Evolutionary conservation across 2,888 invertebrate genomes (phyloP).

Genomic region (Belgica antarctica): DNA sequence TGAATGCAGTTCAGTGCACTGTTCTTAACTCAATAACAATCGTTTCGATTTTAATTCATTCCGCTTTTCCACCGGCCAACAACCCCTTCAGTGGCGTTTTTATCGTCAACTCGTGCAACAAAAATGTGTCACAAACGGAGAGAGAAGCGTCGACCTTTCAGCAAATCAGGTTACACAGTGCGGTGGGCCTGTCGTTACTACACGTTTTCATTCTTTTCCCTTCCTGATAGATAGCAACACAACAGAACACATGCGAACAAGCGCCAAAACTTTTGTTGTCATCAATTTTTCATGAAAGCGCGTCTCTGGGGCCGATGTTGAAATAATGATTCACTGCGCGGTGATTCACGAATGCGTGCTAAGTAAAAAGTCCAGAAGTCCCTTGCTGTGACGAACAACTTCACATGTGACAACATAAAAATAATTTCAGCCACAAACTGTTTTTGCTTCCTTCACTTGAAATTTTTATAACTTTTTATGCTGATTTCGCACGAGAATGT

Average conservation of each 20-base stretch:
- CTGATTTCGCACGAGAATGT: constrained; percentile 14
- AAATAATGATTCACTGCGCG: not conserved
- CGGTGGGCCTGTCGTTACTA: too few species aligned
- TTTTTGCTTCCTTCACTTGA: not conserved
- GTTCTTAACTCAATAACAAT: not conserved
- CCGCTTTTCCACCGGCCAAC: not conserved
- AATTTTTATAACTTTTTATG: constrained; percentile 22
- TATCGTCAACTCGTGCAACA: not conserved
- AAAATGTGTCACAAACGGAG: constrained; percentile 17
- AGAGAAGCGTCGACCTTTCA: not conserved
- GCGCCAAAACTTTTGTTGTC: not conserved
- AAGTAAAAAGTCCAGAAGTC: constrained; percentile 9
- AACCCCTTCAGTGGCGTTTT: constrained; percentile 4
- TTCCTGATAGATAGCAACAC: not conserved
- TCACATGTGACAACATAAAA: constrained; percentile 16
- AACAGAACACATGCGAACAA: not conserved
- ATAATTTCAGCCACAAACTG: not conserved
- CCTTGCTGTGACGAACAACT: constrained; percentile 1
- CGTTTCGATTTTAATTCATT: not conserved
- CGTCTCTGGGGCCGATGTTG: not conserved
- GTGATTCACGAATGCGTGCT: too few species aligned
- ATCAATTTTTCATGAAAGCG: not conserved
- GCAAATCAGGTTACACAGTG: not conserved
- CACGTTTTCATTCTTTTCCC: not conserved
- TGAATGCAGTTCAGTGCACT: not conserved